phyloP scores from a whole-genome alignment of 2,888 invertebrate genomes.

The Diarsia dahlii region DNA sequence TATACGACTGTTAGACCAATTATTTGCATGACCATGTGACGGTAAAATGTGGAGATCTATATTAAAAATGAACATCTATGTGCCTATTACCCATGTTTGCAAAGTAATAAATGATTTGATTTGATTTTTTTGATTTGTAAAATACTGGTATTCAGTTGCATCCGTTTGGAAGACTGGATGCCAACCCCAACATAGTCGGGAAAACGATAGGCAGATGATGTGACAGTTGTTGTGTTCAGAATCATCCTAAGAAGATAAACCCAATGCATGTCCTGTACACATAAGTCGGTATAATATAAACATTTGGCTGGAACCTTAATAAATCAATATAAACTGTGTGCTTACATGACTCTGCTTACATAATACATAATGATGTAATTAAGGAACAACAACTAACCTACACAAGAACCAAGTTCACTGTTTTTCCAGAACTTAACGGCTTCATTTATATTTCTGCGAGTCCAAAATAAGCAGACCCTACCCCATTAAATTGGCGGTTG shows the following conservation, averaged over 20 bases:
- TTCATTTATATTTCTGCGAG: not conserved
- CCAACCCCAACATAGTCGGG: too few relatives aligned
- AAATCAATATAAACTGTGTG: not conserved
- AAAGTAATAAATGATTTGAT: too few relatives aligned
- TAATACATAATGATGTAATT: not conserved
- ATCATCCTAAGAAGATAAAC: not conserved
- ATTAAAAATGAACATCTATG: too few relatives aligned
- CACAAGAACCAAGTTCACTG: not conserved
- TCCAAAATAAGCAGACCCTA: conserved; percentile 22
- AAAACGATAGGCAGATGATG: too few relatives aligned
- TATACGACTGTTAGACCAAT: too few relatives aligned
- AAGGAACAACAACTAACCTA: not conserved
- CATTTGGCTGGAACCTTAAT: not conserved
- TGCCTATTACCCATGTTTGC: too few relatives aligned
- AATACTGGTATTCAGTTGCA: too few relatives aligned
- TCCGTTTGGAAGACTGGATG: too few relatives aligned
- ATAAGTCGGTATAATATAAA: not conserved
- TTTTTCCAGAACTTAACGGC: not conserved
- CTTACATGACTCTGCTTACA: not conserved
- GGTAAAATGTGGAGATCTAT: too few relatives aligned
- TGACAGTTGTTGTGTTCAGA: not conserved
- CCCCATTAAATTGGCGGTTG: conserved; percentile 3
- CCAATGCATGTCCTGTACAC: not conserved
- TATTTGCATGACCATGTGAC: too few relatives aligned
- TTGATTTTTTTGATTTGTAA: too few relatives aligned